These are phyloP conservation scores for Lethocerus indicus DNA, from an alignment of 1,140 invertebrate species.

Conservation along the genomic window DNA sequence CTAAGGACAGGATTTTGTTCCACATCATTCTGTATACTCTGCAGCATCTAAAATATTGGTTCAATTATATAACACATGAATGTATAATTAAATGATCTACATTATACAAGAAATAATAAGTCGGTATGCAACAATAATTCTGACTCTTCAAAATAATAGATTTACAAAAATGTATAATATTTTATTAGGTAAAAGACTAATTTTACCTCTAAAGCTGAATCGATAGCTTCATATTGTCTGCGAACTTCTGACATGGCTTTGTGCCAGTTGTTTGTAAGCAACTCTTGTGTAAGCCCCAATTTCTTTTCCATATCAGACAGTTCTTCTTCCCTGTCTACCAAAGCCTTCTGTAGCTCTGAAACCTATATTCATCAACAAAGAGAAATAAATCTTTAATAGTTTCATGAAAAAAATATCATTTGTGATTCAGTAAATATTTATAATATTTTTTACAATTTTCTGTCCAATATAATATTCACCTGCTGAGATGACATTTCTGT, in stretches of 20 bases:
- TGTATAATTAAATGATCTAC: too few species aligned
- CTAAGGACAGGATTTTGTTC: constrained; percentile 25
- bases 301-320: constrained; percentile 24
- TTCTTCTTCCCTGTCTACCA: constrained; percentile 24
- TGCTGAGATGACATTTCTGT: too few species aligned
- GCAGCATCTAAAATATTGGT: constrained; percentile 24
- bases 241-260: constrained; percentile 25
- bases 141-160: too few species aligned
- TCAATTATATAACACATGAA: too few species aligned
- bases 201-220: constrained; percentile 26
- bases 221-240: constrained; percentile 29
- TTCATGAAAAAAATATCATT: too few species aligned
- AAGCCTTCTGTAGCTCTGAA: constrained; percentile 18
- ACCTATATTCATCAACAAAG: constrained; percentile 5
- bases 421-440: too few species aligned
- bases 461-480: too few species aligned
- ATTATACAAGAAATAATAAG: background rate
- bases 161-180: too few species aligned
- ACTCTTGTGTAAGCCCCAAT: constrained; percentile 21
- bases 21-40: constrained; percentile 25
- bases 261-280: constrained; percentile 25
- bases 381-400: background rate
- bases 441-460: too few species aligned
- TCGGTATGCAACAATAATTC: background rate
- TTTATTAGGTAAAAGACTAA: too few species aligned